phyloP scores from a whole-genome alignment of 2,797 vertebrate genomes.

The Heteromormyrus szaboi region DNA sequence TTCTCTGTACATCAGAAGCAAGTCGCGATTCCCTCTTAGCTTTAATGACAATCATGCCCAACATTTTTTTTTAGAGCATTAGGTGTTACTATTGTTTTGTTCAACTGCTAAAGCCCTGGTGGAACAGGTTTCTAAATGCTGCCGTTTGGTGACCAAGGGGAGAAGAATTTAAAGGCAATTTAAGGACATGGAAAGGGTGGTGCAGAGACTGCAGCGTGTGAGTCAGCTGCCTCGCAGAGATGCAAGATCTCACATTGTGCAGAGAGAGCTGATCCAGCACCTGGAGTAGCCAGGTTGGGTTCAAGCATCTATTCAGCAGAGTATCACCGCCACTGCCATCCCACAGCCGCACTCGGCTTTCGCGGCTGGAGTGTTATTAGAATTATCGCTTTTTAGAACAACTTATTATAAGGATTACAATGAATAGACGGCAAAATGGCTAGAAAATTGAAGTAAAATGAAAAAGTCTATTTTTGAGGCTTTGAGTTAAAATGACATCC shows the following conservation, averaged over 20 bases:
- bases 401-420: neutral
- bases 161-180: neutral
- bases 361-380: neutral
- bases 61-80: neutral
- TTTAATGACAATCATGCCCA: neutral
- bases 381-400: slow-evolving; percentile 8
- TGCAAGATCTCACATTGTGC: neutral
- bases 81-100: neutral
- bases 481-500: slow-evolving; percentile 42
- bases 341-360: neutral
- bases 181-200: neutral
- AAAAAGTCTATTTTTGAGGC: slow-evolving; percentile 25
- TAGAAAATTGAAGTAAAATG: slow-evolving; percentile 1
- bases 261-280: neutral
- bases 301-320: neutral
- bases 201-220: neutral
- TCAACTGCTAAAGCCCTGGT: neutral
- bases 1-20: neutral
- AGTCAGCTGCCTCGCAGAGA: neutral
- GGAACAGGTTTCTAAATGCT: neutral
- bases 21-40: neutral
- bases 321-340: neutral
- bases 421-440: slow-evolving; percentile 1
- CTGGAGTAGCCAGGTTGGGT: neutral
- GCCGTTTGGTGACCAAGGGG: neutral